A percentile compares a stretch with the other conserved stretches of the same genome.
Evolutionary conservation across 2,888 invertebrate species (phyloP).

Genomic region (Eupelmus urozonus): DNA sequence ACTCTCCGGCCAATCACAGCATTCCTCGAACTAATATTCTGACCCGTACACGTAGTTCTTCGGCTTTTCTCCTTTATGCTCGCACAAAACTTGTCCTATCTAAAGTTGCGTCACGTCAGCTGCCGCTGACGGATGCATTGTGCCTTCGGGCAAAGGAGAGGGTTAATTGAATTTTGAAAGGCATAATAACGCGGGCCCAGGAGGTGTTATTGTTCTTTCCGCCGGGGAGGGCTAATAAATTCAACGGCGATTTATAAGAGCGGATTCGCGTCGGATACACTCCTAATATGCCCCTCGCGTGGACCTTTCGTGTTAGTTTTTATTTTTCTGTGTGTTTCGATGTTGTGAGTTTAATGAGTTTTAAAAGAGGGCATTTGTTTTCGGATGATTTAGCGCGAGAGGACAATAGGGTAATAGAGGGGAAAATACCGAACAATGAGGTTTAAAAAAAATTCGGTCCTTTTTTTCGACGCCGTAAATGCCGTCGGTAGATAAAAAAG

Average conservation of each 20-base stretch:
- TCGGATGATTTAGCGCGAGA: too few relatives aligned
- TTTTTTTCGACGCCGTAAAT: too few relatives aligned
- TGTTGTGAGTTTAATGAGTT: too few relatives aligned
- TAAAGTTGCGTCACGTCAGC: slow-evolving; percentile 10
- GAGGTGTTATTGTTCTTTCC: background rate
- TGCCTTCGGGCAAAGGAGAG: background rate
- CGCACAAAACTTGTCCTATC: background rate
- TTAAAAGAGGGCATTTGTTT: too few relatives aligned
- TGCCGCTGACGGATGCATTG: background rate
- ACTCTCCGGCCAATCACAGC: too few relatives aligned
- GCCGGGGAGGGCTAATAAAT: background rate
- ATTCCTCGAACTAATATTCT: background rate
- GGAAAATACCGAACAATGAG: background rate
- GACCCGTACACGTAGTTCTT: background rate
- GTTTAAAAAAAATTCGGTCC: too few relatives aligned
- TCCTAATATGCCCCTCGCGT: too few relatives aligned
- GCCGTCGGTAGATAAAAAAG: background rate
- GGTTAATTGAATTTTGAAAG: slow-evolving; percentile 27
- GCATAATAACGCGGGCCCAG: background rate
- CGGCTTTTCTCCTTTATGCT: background rate
- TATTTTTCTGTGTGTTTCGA: too few relatives aligned
- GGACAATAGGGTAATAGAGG: background rate
- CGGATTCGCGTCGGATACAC: too few relatives aligned
- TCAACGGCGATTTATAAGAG: background rate
- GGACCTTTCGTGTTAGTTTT: too few relatives aligned